Conservation (phyloP, 2,888 invertebrate species). For the Mythimna lalbum region DNA sequence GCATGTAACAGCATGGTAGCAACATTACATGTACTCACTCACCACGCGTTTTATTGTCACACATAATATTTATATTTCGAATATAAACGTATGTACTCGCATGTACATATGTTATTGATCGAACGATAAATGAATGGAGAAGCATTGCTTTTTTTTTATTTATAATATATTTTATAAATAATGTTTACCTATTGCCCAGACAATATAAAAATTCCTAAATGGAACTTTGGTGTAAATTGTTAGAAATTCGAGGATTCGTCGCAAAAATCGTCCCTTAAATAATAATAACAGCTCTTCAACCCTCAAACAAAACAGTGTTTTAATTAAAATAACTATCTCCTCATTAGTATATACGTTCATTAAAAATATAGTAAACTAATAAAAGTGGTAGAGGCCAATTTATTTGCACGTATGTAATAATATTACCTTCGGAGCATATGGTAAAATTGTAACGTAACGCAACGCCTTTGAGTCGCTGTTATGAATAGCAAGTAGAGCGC, state of each 20-base stretch:
- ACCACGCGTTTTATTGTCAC: conserved; percentile 16
- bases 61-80: conserved; percentile 1
- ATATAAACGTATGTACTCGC: neutral
- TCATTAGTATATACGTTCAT: neutral
- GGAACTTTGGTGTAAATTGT: neutral
- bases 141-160: too few relatives aligned
- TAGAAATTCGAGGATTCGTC: neutral
- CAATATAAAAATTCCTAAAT: neutral
- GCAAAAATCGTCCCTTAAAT: neutral
- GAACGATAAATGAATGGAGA: neutral
- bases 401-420: conserved; percentile 16
- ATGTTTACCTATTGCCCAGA: neutral
- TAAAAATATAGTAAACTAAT: conserved; percentile 8
- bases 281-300: neutral
- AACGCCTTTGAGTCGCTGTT: conserved; percentile 41
- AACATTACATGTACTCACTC: conserved; percentile 19
- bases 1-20: conserved; percentile 29
- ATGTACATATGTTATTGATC: neutral
- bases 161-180: neutral
- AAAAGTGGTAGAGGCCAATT: conserved; percentile 5
- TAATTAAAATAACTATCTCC: neutral
- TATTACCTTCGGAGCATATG: conserved; percentile 44
- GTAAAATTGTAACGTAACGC: conserved; percentile 39
- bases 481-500: conserved; percentile 48
- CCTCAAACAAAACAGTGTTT: neutral